Percentiles rank a stretch among this genome's conserved stretches.
These are phyloP conservation scores for Chloroceryle amazona DNA, from an alignment of 2,797 vertebrate genomes.

Conservation along the genomic window DNA sequence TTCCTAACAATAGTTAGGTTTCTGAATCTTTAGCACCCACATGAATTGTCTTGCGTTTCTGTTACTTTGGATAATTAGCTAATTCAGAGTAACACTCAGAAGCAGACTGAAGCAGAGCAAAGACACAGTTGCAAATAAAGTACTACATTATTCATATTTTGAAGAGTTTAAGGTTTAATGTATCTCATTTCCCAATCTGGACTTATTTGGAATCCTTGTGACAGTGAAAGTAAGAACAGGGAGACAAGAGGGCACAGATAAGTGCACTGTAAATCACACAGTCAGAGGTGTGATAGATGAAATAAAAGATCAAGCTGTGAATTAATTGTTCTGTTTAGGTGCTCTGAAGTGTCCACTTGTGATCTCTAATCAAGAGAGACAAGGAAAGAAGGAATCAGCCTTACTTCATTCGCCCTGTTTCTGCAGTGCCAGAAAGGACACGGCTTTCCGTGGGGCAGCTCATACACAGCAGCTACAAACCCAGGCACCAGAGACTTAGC, in stretches of 20 bases:
- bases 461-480: not conserved
- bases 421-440: not conserved
- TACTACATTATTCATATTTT: not conserved
- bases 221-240: not conserved
- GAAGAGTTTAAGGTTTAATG: not conserved
- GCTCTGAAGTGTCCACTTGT: not conserved
- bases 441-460: not conserved
- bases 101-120: not conserved
- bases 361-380: not conserved
- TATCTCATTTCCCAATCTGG: not conserved
- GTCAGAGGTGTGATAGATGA: not conserved
- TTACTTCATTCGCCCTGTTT: not conserved
- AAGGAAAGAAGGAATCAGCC: not conserved
- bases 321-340: not conserved
- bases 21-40: not conserved
- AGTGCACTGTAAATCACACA: not conserved
- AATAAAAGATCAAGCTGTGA: not conserved
- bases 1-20: not conserved
- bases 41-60: not conserved
- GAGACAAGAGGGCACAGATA: not conserved
- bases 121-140: not conserved
- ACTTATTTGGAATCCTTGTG: fast-evolving
- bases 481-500: not conserved
- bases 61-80: no score
- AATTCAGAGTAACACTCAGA: not conserved